Evolutionary conservation across 2,113 vertebrate genomes (phyloP), one percentile per base, ranked within the genome.

Genomic region (Lutjanus erythropterus): DNA sequence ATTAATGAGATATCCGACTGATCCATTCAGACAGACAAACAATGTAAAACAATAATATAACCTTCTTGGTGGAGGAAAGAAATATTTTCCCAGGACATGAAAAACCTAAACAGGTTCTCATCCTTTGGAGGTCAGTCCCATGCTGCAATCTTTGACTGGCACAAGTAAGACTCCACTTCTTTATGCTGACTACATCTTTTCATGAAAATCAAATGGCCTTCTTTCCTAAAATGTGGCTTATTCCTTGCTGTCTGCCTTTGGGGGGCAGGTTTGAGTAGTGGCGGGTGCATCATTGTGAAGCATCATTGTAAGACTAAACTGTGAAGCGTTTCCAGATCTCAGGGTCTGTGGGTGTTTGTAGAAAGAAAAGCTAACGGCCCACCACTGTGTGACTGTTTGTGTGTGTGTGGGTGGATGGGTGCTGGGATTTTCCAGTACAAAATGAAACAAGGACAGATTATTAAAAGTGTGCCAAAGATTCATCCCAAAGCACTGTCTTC

Each of bases 21-120:
- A 41, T 58, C 59, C 52, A 58, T 33, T 21, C 2, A 19, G 11
- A 39, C 35, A 69, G 53, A 71, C 50, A 58, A 46, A 62, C 39
- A 6, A 33, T 69, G 29, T 60, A 35, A 74, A 82, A 72, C 25
- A 42, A 60, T 87, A 81, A 72, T 49, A 61, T 5, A 61, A 61
- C 60, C n/a, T 74, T 71, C 12, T 66, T 16, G 2, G 5, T 71
- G 41, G 16, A 69, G 29, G 47, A 69, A 9, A 16, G 68, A 68
- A 68, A 70, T 9, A 65, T 79, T 82, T 81, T 86, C 78, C 70
- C 67, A 86, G 68, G 83, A 64, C 50, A 73, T 23, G 46, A 78
- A 42, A 74, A 84, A 65, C 61, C 67, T 46, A 25, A 80, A 80
- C 35, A 71, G 29, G 10, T 71, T 66, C 25, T 29, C 66, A 69